Percentiles rank a stretch among this genome's conserved stretches.
These are phyloP conservation scores for Ephialtes manifestator DNA, from an alignment of 2,888 invertebrate genomes.

Conservation along the genomic window DNA sequence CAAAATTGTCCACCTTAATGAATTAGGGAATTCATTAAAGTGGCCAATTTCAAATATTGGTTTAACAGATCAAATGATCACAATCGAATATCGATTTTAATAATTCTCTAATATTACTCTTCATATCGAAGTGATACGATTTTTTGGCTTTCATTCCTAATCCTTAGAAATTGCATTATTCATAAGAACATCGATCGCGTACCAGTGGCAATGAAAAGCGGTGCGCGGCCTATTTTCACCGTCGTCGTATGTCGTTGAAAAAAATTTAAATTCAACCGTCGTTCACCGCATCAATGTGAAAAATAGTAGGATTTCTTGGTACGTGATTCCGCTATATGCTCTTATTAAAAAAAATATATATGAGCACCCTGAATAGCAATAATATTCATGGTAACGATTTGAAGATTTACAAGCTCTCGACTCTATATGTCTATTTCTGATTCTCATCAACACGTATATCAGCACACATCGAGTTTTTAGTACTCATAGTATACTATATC, in stretches of 20 bases:
- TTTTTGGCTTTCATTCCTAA: constrained; percentile 18
- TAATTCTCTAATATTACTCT: constrained; percentile 79
- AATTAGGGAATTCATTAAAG: not conserved
- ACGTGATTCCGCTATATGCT: not conserved
- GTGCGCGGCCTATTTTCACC: not conserved
- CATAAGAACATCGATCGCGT: constrained; percentile 54
- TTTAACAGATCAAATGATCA: constrained; percentile 38
- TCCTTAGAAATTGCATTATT: constrained; percentile 63
- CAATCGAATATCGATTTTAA: constrained; percentile 76
- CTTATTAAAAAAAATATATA: not conserved
- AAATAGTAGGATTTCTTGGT: not conserved
- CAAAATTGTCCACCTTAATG: not conserved
- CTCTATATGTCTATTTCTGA: not conserved
- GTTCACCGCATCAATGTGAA: not conserved
- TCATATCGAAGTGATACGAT: constrained; percentile 75
- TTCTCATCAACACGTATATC: not conserved
- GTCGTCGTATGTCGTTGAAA: not conserved
- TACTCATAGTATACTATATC: not conserved
- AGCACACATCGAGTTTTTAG: not conserved
- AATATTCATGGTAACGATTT: not conserved
- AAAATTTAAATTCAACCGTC: constrained; percentile 26
- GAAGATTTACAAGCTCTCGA: constrained; percentile 11
- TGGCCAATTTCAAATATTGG: not conserved
- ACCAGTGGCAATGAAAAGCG: constrained; percentile 59
- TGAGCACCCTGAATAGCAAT: not conserved